Conservation (phyloP, 2,797 vertebrate genomes). For the Sebastes elongatus region DNA sequence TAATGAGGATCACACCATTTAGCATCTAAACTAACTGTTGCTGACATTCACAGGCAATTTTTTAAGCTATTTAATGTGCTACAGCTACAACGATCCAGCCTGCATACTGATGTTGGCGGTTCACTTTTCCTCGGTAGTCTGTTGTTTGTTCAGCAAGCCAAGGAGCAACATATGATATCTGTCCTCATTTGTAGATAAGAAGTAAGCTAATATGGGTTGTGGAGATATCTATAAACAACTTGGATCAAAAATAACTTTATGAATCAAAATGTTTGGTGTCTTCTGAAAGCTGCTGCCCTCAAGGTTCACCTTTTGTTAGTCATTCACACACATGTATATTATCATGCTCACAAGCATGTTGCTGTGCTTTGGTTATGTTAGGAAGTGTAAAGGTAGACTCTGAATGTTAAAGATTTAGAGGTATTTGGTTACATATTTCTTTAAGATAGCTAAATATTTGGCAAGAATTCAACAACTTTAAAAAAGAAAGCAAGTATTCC, state of each 20-base stretch:
- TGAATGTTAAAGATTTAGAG: slow-evolving; percentile 72
- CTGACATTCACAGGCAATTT: background rate
- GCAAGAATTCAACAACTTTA: slow-evolving; percentile 69
- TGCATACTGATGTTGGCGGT: too few relatives aligned
- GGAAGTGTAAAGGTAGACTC: slow-evolving; percentile 57
- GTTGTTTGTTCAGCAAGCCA: too few relatives aligned
- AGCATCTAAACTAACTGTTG: background rate
- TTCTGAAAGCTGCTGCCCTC: slow-evolving; percentile 45
- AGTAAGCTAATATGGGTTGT: background rate
- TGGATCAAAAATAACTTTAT: slow-evolving; percentile 1
- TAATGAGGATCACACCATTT: background rate
- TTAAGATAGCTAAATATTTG: slow-evolving; percentile 76
- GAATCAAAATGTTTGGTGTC: slow-evolving; percentile 3
- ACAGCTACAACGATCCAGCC: background rate
- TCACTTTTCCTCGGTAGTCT: too few relatives aligned
- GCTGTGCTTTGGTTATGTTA: slow-evolving; percentile 75
- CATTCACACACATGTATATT: slow-evolving; percentile 46
- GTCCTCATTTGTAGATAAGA: background rate
- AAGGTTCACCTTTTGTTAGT: slow-evolving; percentile 54
- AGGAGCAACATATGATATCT: background rate
- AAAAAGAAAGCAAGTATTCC: slow-evolving; percentile 55
- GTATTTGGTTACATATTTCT: slow-evolving; percentile 78
- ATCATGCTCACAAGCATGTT: slow-evolving; percentile 41
- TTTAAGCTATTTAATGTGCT: background rate
- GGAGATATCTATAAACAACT: slow-evolving; percentile 20